Evolutionary conservation across 1,140 invertebrate species (phyloP).

Genomic region (Leptoteleia sp.): DNA sequence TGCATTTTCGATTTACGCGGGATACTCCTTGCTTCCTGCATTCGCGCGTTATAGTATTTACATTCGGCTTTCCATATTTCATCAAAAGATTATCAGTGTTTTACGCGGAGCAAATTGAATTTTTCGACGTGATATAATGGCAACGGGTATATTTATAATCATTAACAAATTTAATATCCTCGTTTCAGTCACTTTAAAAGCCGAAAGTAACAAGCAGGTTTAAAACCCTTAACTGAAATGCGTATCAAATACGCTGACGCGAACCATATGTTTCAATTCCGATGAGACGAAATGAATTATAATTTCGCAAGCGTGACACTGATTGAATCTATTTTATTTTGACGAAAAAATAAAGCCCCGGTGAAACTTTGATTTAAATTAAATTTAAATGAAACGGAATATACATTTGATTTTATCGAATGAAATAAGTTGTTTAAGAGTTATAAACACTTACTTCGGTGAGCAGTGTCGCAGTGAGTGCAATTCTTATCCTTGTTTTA

Average conservation of each 20-base stretch:
- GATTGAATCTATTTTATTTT: no score
- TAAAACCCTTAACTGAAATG: not conserved
- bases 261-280: not conserved
- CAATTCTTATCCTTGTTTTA: no score
- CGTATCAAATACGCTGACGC: not conserved
- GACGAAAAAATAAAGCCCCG: no score
- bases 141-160: no score
- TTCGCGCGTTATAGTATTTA: not conserved
- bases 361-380: no score
- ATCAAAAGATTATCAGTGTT: constrained; percentile 3
- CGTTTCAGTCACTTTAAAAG: no score
- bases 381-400: no score
- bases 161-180: not conserved
- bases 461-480: no score
- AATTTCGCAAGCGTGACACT: no score
- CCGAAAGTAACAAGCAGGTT: not conserved
- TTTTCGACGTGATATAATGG: not conserved
- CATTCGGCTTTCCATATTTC: not conserved
- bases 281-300: not conserved
- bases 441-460: no score
- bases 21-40: not conserved
- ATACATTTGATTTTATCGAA: no score
- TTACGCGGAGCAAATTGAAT: not conserved
- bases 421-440: no score
- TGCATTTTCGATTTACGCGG: not conserved